These are phyloP conservation scores for Oikopleura dioica DNA, from an alignment of 23 tunicate species.

Conservation along the genomic window DNA sequence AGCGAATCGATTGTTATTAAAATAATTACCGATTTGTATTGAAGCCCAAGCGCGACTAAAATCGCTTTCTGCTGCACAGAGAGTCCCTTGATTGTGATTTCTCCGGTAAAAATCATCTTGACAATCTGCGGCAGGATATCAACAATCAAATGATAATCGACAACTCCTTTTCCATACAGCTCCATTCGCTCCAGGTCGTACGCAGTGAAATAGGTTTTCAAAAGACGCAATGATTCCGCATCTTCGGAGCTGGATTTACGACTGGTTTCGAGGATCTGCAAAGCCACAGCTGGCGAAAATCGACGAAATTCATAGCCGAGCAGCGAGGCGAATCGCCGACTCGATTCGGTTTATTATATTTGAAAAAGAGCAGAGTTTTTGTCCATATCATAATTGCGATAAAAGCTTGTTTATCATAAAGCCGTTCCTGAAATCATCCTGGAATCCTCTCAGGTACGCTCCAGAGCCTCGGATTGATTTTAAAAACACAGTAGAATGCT, in stretches of 20 bases:
- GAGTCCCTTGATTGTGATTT: neutral
- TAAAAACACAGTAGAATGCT: slow-evolving; percentile 30
- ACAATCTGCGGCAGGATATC: slow-evolving; percentile 38
- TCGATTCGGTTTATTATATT: slow-evolving; percentile 52
- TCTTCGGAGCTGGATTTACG: slow-evolving; percentile 13
- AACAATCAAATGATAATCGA: slow-evolving; percentile 45
- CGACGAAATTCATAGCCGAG: slow-evolving; percentile 29
- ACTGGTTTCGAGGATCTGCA: slow-evolving; percentile 43
- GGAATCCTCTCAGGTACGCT: neutral
- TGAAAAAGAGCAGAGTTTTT: no score
- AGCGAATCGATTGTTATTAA: no score
- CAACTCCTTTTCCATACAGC: slow-evolving; percentile 32
- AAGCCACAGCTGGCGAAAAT: slow-evolving; percentile 39
- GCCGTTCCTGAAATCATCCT: neutral
- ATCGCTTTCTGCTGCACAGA: slow-evolving; percentile 23
- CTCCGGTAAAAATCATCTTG: slow-evolving; percentile 20
- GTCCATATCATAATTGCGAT: no score
- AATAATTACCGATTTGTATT: slow-evolving; percentile 45
- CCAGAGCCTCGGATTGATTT: neutral
- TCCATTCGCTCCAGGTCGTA: slow-evolving; percentile 50
- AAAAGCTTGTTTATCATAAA: no score
- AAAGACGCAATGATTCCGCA: neutral
- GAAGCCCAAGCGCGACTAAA: slow-evolving; percentile 62
- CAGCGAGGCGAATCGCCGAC: slow-evolving; percentile 42
- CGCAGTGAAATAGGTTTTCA: slow-evolving; percentile 27